These are phyloP conservation scores for Drosophila subobscura DNA, from an alignment of 1,140 invertebrate genomes.

Conservation along the genomic window DNA sequence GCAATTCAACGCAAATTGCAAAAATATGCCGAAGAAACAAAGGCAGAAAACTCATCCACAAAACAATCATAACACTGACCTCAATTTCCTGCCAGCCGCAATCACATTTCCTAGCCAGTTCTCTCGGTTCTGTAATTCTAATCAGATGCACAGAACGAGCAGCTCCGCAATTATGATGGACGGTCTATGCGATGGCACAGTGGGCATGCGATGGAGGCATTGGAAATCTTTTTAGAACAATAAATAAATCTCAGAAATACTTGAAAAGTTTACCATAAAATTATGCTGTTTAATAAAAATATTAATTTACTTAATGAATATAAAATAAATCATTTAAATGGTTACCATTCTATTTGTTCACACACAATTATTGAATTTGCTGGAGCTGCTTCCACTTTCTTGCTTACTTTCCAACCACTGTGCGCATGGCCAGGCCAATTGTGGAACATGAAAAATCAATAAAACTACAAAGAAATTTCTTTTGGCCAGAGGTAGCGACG, in stretches of 20 bases:
- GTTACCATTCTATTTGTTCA: too few species aligned
- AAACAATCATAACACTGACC: constrained; percentile 82
- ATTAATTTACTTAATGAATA: too few species aligned
- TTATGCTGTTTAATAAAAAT: too few species aligned
- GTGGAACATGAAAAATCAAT: constrained; percentile 76
- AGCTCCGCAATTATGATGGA: constrained; percentile 70
- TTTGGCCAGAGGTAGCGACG: constrained; percentile 44
- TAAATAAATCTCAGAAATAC: too few species aligned
- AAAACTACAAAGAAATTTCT: constrained; percentile 69
- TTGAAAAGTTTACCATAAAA: too few species aligned
- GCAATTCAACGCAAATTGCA: constrained; percentile 64
- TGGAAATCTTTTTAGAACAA: too few species aligned
- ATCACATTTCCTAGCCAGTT: constrained; percentile 73
- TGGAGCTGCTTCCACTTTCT: background rate
- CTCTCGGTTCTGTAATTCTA: constrained; percentile 65
- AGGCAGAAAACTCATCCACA: constrained; percentile 69
- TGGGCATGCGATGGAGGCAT: background rate
- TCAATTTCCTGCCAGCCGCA: constrained; percentile 80
- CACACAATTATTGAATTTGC: too few species aligned
- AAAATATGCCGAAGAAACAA: constrained; percentile 52
- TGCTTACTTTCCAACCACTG: constrained; percentile 10
- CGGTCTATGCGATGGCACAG: constrained; percentile 29
- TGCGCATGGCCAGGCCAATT: constrained; percentile 33
- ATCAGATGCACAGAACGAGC: constrained; percentile 66
- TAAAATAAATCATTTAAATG: too few species aligned